These are phyloP conservation scores for Taurulus bubalis DNA, from an alignment of 2,113 vertebrate species.

Conservation along the genomic window DNA sequence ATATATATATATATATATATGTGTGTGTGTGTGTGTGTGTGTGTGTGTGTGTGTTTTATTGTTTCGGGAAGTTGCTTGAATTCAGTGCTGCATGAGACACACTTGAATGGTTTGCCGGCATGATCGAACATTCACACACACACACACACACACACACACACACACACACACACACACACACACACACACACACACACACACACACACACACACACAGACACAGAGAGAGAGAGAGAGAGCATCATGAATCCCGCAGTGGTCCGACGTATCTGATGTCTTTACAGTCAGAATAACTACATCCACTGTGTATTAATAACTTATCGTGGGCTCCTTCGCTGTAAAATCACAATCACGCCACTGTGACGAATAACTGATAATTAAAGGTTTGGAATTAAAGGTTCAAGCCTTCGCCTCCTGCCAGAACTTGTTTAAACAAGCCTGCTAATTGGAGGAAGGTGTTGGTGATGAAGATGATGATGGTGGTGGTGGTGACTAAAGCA, in stretches of 20 bases:
- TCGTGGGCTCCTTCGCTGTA: slow-evolving; percentile 52
- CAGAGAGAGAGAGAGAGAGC: background rate
- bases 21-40: no score
- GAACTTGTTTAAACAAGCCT: slow-evolving; percentile 74
- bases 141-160: background rate
- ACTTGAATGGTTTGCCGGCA: slow-evolving; percentile 45
- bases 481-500: slow-evolving; percentile 67
- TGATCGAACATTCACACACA: slow-evolving; percentile 47
- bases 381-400: slow-evolving; percentile 50
- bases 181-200: background rate
- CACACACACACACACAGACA: background rate
- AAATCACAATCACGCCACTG: slow-evolving; percentile 41
- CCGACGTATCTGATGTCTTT: slow-evolving; percentile 47
- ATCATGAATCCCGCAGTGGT: slow-evolving; percentile 67
- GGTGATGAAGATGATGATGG: slow-evolving; percentile 70
- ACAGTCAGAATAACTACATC: slow-evolving; percentile 44
- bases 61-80: slow-evolving; percentile 30
- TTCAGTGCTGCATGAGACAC: slow-evolving; percentile 41
- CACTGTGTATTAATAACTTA: slow-evolving; percentile 64
- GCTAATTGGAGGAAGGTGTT: slow-evolving; percentile 77
- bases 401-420: slow-evolving; percentile 47
- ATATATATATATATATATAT: background rate
- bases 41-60: slow-evolving; percentile 2
- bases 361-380: slow-evolving; percentile 72
- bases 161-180: background rate